Evolutionary conservation across 1,140 invertebrate genomes (phyloP), one percentile per base, ranked within the genome.

Genomic region (Conus betulinus): DNA sequence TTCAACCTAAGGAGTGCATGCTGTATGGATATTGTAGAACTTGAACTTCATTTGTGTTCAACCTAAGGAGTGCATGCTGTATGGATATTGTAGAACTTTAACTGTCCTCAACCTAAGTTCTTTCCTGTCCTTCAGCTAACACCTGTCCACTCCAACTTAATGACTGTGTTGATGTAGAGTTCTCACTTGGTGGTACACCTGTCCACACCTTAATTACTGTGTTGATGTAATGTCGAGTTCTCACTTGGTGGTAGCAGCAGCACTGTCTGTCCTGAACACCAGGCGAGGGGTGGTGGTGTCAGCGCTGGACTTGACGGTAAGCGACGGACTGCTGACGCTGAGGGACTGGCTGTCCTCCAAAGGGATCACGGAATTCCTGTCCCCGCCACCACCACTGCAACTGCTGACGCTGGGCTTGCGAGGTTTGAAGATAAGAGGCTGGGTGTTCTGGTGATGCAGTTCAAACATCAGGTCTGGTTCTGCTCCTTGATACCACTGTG

Each of bases 381-480:
- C 57, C 5, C 71, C 53, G 25, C 83, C 83, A 67, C 83, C 57
- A 74, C 85, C 57, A 20, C n/a, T n/a, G n/a, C n/a, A 11, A 39
- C 74, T 78, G 53, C 85, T 55, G 63, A 13, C n/a, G 67, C 71
- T 87, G 74, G 63, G n/a, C 52, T 39, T 88, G 51, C 82, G 81
- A 17, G 88, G 84, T 10, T 90, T 81, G 93, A 96, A 96, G 71
- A 96, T 92, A 8, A 96, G 90, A 51, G 96, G 95, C 25, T 92
- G 91, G 87, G 96, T 96, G 67, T 95, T 95, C 67, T 93, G 91
- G 92, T 97, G 96, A 23, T 94, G 94, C n/a, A 96, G 92, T 92
- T 96, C 94, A 92, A 97, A 96, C 84, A 96, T 91, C 53, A 96
- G 93, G 83, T 94, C 94, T 2, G 93, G 92, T 85, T 96, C 95